Conservation (phyloP, 2,113 vertebrate species). For the Archocentrus centrarchus region DNA sequence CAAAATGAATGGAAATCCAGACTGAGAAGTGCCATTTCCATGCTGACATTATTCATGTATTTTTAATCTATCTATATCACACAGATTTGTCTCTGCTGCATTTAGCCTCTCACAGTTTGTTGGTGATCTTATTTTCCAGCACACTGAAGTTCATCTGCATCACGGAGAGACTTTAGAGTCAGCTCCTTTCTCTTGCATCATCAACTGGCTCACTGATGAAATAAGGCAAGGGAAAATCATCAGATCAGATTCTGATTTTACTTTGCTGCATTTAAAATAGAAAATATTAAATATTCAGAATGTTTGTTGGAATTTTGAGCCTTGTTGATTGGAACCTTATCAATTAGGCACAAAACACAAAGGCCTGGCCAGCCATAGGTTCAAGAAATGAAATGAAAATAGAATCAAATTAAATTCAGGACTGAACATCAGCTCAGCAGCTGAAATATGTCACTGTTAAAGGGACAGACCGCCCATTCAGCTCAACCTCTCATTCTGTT, state of each 20-base stretch:
- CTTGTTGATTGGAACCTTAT: not conserved
- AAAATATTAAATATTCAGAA: not conserved
- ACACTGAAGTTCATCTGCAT: too few relatives aligned
- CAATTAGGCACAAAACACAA: not conserved
- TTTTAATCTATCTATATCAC: too few relatives aligned
- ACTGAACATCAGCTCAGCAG: not conserved
- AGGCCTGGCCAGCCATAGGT: not conserved
- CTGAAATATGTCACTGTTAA: not conserved
- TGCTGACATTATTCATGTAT: not conserved
- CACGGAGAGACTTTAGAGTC: too few relatives aligned
- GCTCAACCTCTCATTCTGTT: not conserved
- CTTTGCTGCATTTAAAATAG: not conserved
- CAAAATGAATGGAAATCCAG: not conserved
- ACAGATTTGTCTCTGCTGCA: too few relatives aligned
- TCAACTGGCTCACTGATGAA: not conserved
- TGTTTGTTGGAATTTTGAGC: not conserved
- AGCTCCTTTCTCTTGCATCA: not conserved
- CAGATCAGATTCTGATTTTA: not conserved
- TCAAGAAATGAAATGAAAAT: not conserved
- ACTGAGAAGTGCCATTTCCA: not conserved
- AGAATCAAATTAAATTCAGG: not conserved
- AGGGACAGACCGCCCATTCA: too few relatives aligned
- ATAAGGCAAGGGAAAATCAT: not conserved
- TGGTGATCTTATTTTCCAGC: too few relatives aligned
- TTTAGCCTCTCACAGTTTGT: too few relatives aligned